Evolutionary conservation across 2,888 invertebrate genomes (phyloP).

Genomic region (Spodoptera littoralis): DNA sequence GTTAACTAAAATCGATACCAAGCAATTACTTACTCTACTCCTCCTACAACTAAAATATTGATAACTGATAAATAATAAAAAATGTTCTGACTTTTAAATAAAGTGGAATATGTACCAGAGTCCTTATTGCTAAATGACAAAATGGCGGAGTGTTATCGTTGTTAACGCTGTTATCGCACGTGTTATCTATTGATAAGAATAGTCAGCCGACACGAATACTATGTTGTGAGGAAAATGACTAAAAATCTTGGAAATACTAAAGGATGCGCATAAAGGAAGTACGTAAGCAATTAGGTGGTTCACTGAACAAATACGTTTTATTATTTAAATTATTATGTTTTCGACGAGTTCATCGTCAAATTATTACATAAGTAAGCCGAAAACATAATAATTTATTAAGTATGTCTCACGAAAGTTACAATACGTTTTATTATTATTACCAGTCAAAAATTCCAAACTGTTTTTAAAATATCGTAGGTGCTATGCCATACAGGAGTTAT

Average conservation of each 20-base stretch:
- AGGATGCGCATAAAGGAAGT: constrained; percentile 25
- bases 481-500: too few species aligned
- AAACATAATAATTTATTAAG: too few species aligned
- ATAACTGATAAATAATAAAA: constrained; percentile 11
- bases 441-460: too few species aligned
- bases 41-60: constrained; percentile 2
- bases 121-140: constrained; percentile 48
- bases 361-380: too few species aligned
- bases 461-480: too few species aligned
- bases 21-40: constrained; percentile 39
- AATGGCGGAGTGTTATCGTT: constrained; percentile 63
- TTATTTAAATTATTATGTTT: too few species aligned
- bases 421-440: constrained; percentile 5
- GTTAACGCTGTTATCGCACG: constrained; percentile 60
- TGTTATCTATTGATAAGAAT: constrained; percentile 71
- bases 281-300: constrained; percentile 1
- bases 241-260: constrained; percentile 35
- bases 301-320: constrained; percentile 18
- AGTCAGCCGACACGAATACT: constrained; percentile 37
- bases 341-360: too few species aligned
- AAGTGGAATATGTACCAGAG: constrained; percentile 48
- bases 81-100: constrained; percentile 43
- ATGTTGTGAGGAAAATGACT: constrained; percentile 24
- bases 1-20: constrained; percentile 70
- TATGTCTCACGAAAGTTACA: too few species aligned